A percentile compares a stretch with the other conserved stretches of the same genome.
phyloP scores from a whole-genome alignment of 2,888 invertebrate species.

The Trichopoda pennipes region DNA sequence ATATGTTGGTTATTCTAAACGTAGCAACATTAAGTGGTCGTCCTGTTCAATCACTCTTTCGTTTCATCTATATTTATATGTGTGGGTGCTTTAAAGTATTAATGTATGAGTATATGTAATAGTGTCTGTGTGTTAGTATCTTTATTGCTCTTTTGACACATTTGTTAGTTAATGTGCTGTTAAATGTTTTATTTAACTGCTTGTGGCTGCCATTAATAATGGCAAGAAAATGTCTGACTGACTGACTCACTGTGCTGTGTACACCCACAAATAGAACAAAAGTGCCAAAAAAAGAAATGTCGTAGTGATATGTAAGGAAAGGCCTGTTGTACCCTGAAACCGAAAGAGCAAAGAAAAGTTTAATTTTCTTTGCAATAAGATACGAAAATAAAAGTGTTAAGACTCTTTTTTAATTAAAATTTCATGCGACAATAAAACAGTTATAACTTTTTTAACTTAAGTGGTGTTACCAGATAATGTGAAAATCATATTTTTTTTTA shows the following conservation, averaged over 20 bases:
- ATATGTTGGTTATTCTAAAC: too few species aligned
- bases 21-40: too few species aligned
- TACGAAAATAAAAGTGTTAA: neutral
- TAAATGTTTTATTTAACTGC: conserved; percentile 60
- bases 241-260: neutral
- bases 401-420: conserved; percentile 31
- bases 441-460: too few species aligned
- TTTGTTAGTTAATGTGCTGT: conserved; percentile 61
- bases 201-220: conserved; percentile 51
- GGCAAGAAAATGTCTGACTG: conserved; percentile 5
- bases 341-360: conserved; percentile 11
- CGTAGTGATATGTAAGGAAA: neutral
- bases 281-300: neutral
- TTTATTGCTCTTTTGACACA: conserved; percentile 61
- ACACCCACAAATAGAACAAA: neutral
- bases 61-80: too few species aligned
- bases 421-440: too few species aligned
- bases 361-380: conserved; percentile 27
- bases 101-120: neutral
- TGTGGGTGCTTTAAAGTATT: neutral
- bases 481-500: too few species aligned
- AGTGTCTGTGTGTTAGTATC: neutral
- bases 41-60: neutral
- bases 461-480: too few species aligned
- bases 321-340: neutral